Evolutionary conservation across 2,888 invertebrate genomes (phyloP), one percentile per base, ranked within the genome.

Genomic region (Lasioglossum lativentre): DNA sequence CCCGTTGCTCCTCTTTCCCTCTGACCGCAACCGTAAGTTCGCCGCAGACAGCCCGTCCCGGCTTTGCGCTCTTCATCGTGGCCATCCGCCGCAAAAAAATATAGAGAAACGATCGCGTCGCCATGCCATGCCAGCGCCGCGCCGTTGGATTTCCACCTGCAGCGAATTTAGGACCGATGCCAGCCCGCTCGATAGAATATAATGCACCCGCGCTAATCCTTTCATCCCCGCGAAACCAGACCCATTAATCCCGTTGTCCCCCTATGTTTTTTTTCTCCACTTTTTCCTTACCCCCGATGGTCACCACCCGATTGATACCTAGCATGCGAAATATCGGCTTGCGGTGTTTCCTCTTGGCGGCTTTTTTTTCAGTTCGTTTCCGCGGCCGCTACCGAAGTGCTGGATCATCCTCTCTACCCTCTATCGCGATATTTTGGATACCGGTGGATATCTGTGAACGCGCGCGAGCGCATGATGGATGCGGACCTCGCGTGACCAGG

Each of bases 141-240:
- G 30, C 30, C n/a, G 52, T 2, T 63, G 63, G 2, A 63, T 63
- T 63, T 63, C 4, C 30, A 63, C 56, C 56, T 56, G 56, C n/a
- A n/a, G 4, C 0, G 56, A 56, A 56, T 56, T 56, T 56, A 56
- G 56, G 56, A n/a, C n/a, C 56, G 56, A 1, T 56, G 56, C 56
- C 56, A 56, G n/a, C n/a, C n/a, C 56, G n/a, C 56, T 12, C 52
- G 68, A 66, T 56, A 72, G 83, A 83, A 85, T 85, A 76, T 79
- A 85, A 83, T 83, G 78, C 79, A n/a, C 40, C 52, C 56, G 75
- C 82, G 82, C 82, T 86, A 86, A 86, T 86, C 82, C 79, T 80
- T 75, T 86, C 79, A 82, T 82, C 66, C 70, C 66, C 59, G 74
- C 56, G 75, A 47, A 82, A 85, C 56, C 72, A n/a, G 56, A 59